Conservation (phyloP, 2,888 invertebrate species). For the Troglohyphantes excavatus region DNA sequence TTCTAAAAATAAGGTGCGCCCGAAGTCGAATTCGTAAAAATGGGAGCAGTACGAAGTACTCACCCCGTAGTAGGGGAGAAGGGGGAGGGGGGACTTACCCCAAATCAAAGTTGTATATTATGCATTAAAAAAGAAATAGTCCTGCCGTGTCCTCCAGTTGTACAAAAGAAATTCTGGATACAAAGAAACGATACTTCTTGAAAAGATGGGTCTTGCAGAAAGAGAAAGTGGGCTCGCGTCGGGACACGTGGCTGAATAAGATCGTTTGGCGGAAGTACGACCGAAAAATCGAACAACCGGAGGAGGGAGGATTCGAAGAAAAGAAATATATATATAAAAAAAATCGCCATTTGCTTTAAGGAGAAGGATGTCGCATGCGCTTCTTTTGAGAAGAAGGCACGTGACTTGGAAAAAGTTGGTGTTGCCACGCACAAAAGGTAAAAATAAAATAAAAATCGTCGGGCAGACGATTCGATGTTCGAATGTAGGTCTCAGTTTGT, state of each 20-base stretch:
- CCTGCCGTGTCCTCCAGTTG: slow-evolving; percentile 27
- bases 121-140: slow-evolving; percentile 34
- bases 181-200: slow-evolving; percentile 54
- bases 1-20: slow-evolving; percentile 71
- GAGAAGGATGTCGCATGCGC: slow-evolving; percentile 36
- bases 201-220: slow-evolving; percentile 35
- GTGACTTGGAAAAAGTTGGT: slow-evolving; percentile 49
- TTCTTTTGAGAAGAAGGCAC: slow-evolving; percentile 54
- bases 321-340: neutral
- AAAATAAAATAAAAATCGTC: slow-evolving; percentile 16
- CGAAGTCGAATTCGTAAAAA: slow-evolving; percentile 53
- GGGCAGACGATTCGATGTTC: slow-evolving; percentile 56
- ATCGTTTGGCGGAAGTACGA: slow-evolving; percentile 59
- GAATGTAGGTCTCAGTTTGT: slow-evolving; percentile 55
- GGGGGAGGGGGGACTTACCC: slow-evolving; percentile 22
- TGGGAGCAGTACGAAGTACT: slow-evolving; percentile 47
- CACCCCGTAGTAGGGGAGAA: slow-evolving; percentile 33
- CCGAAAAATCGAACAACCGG: slow-evolving; percentile 71
- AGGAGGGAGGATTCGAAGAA: slow-evolving; percentile 28
- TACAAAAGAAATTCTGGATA: slow-evolving; percentile 30
- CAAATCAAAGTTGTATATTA: slow-evolving; percentile 60
- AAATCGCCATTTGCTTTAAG: slow-evolving; percentile 43
- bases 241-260: slow-evolving; percentile 53
- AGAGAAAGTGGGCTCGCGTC: slow-evolving; percentile 69
- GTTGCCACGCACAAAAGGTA: slow-evolving; percentile 29